phyloP scores from a whole-genome alignment of 2,888 invertebrate species.

The Euphydryas editha region DNA sequence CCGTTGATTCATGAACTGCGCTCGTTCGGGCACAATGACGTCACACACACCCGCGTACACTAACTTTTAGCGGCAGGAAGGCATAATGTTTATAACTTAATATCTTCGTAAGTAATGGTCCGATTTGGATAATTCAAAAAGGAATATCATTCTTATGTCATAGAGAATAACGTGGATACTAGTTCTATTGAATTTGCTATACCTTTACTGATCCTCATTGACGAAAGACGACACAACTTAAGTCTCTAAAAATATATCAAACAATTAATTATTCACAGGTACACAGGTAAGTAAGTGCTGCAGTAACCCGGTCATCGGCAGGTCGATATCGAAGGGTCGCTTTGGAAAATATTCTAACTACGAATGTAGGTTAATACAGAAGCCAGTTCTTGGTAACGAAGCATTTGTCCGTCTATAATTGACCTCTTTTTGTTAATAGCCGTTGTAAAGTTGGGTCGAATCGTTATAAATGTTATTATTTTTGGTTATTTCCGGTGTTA shows the following conservation, averaged over 20 bases:
- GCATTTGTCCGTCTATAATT: background rate
- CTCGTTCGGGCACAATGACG: too few relatives aligned
- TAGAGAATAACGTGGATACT: too few relatives aligned
- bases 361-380: constrained; percentile 11
- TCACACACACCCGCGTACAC: too few relatives aligned
- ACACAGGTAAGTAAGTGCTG: background rate
- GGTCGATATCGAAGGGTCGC: constrained; percentile 23
- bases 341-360: constrained; percentile 2
- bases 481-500: background rate
- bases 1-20: too few relatives aligned
- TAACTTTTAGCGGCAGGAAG: too few relatives aligned
- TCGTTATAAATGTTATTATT: background rate
- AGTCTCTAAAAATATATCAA: background rate
- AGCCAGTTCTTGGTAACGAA: background rate
- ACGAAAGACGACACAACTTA: too few relatives aligned
- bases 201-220: too few relatives aligned
- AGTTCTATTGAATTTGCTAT: too few relatives aligned
- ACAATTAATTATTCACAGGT: background rate
- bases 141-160: too few relatives aligned
- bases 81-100: too few relatives aligned
- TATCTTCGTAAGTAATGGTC: too few relatives aligned
- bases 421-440: background rate
- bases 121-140: too few relatives aligned
- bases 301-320: constrained; percentile 34
- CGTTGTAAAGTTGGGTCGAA: background rate